These are phyloP conservation scores for Gortyna flavago DNA, from an alignment of 2,888 invertebrate species.

Conservation along the genomic window DNA sequence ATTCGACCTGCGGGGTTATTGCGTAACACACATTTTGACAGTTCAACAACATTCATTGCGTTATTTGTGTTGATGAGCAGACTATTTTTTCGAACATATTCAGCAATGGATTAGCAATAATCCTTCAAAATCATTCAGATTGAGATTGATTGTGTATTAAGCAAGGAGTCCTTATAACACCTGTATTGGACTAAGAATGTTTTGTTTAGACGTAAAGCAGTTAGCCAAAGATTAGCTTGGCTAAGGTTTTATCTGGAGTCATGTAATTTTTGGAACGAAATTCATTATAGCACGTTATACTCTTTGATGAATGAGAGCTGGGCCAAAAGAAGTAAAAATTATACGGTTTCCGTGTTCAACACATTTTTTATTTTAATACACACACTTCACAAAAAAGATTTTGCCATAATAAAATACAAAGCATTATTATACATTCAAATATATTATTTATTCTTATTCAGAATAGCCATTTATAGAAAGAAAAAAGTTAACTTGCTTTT, in stretches of 20 bases:
- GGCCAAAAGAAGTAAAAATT: background rate
- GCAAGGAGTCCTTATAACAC: background rate
- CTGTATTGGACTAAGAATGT: background rate
- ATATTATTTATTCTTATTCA: conserved; percentile 26
- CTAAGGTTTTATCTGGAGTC: background rate
- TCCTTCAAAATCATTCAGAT: too few species aligned
- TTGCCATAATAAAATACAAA: background rate
- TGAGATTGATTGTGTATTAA: too few species aligned
- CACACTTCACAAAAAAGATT: too few species aligned
- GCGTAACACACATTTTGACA: too few species aligned
- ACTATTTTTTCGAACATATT: too few species aligned
- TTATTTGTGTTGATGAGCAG: too few species aligned
- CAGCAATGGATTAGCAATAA: too few species aligned
- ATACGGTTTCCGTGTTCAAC: background rate
- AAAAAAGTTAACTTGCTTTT: conserved; percentile 50
- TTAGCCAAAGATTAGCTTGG: background rate
- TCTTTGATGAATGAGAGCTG: background rate
- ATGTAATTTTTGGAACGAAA: background rate
- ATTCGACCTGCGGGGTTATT: too few species aligned
- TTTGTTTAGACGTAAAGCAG: background rate
- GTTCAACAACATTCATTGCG: too few species aligned
- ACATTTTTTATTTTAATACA: background rate
- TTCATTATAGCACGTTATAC: background rate
- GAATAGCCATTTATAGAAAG: conserved; percentile 13
- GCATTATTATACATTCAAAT: conserved; percentile 6